A percentile compares a stretch with the other conserved stretches of the same genome.
phyloP scores from a whole-genome alignment of 53 echinoderm and acorn worm species.

The Pentamera pediparva region DNA sequence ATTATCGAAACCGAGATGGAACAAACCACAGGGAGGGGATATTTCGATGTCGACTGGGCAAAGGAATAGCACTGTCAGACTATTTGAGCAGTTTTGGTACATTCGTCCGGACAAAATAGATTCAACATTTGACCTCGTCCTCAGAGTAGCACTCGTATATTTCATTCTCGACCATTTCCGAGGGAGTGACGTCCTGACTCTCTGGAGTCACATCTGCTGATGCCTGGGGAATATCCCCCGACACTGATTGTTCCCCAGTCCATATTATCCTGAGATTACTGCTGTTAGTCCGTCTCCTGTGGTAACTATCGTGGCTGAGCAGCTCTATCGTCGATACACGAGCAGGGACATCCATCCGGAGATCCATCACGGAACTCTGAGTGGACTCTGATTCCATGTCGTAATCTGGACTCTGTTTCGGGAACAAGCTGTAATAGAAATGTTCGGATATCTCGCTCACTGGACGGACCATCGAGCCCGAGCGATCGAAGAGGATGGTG shows the following conservation, averaged over 20 bases:
- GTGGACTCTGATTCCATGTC: conserved; percentile 9
- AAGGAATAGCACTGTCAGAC: background rate
- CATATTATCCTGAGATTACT: conserved; percentile 6
- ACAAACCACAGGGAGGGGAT: too few relatives aligned
- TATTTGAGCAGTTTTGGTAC: background rate
- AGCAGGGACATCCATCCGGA: conserved; percentile 14
- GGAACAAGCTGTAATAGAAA: conserved; percentile 85
- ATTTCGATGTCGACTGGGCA: too few relatives aligned
- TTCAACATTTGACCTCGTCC: conserved; percentile 53
- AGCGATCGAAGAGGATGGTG: conserved; percentile 61
- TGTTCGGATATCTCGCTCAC: conserved; percentile 73
- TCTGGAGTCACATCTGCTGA: background rate
- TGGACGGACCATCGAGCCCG: conserved; percentile 58
- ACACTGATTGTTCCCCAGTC: background rate
- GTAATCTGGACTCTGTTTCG: conserved; percentile 24
- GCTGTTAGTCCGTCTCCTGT: conserved; percentile 5
- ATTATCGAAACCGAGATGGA: background rate
- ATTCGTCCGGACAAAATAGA: background rate
- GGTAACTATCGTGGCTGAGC: background rate
- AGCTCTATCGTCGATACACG: conserved; percentile 12
- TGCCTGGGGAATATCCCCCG: background rate
- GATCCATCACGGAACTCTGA: conserved; percentile 17
- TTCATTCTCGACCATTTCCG: conserved; percentile 85
- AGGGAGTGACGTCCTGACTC: background rate
- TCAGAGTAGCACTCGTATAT: conserved; percentile 68